Evolutionary conservation across 2,888 invertebrate species (phyloP).

Genomic region (Cartodere bifasciata): DNA sequence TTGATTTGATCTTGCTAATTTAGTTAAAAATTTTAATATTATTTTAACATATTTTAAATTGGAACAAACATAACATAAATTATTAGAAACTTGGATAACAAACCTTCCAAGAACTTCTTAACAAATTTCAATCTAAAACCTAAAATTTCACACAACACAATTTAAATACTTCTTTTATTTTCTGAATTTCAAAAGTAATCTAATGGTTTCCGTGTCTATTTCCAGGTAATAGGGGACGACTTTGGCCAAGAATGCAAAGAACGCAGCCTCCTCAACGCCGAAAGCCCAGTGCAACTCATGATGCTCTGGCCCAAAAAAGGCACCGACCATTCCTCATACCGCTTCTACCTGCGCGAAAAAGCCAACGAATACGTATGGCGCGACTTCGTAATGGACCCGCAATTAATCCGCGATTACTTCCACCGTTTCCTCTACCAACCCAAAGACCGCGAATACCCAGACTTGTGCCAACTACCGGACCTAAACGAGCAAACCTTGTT

Average conservation of each 20-base stretch:
- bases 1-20: too few species aligned
- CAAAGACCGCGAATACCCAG: conserved; percentile 87
- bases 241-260: conserved; percentile 88
- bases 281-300: conserved; percentile 74
- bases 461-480: conserved; percentile 89
- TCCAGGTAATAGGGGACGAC: conserved; percentile 74
- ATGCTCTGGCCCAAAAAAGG: conserved; percentile 62
- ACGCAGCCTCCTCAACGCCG: conserved; percentile 67
- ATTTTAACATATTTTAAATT: too few species aligned
- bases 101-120: too few species aligned
- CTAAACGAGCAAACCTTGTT: conserved; percentile 86
- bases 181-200: too few species aligned
- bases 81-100: too few species aligned
- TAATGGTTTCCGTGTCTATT: too few species aligned
- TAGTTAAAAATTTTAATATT: too few species aligned
- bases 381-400: conserved; percentile 82
- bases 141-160: too few species aligned
- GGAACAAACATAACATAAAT: too few species aligned
- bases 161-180: too few species aligned
- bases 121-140: too few species aligned
- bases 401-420: conserved; percentile 85
- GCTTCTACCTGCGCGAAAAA: conserved; percentile 82
- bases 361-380: conserved; percentile 76
- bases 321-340: conserved; percentile 42
- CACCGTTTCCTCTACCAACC: conserved; percentile 85